These are phyloP conservation scores for Corythornis cristatus DNA, from an alignment of 2,113 vertebrate genomes.

Conservation along the genomic window DNA sequence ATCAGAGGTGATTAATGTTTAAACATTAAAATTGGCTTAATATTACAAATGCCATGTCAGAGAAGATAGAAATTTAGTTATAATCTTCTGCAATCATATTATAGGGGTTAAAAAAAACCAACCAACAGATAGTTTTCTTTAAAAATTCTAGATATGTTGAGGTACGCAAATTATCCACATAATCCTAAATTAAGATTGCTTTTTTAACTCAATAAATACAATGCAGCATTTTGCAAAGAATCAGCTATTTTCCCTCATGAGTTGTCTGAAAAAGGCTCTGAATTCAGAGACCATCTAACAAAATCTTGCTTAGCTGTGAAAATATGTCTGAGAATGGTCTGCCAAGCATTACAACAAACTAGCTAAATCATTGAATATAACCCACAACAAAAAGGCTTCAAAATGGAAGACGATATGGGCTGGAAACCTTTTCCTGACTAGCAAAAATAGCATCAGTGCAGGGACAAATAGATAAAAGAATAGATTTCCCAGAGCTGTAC, in stretches of 20 bases:
- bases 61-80: neutral
- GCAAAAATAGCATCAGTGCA: slow-evolving; percentile 43
- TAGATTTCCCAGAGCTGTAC: neutral
- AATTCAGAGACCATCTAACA: slow-evolving; percentile 73
- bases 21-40: neutral
- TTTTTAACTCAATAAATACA: slow-evolving; percentile 43
- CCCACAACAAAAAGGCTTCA: slow-evolving; percentile 68
- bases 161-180: neutral
- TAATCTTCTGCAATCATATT: neutral
- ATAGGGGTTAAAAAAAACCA: neutral
- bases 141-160: neutral
- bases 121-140: neutral
- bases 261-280: slow-evolving; percentile 67
- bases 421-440: slow-evolving; percentile 61
- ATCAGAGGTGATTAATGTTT: neutral
- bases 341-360: slow-evolving; percentile 65
- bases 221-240: slow-evolving; percentile 58
- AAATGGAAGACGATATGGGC: slow-evolving; percentile 65
- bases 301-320: slow-evolving; percentile 79
- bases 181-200: neutral
- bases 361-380: slow-evolving; percentile 74
- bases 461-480: slow-evolving; percentile 30
- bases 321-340: slow-evolving; percentile 73
- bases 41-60: neutral
- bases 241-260: slow-evolving; percentile 70